A percentile compares a stretch with the other conserved stretches of the same genome.
Evolutionary conservation across 1,140 invertebrate species (phyloP).

Genomic region (Matsumurasca onukii): DNA sequence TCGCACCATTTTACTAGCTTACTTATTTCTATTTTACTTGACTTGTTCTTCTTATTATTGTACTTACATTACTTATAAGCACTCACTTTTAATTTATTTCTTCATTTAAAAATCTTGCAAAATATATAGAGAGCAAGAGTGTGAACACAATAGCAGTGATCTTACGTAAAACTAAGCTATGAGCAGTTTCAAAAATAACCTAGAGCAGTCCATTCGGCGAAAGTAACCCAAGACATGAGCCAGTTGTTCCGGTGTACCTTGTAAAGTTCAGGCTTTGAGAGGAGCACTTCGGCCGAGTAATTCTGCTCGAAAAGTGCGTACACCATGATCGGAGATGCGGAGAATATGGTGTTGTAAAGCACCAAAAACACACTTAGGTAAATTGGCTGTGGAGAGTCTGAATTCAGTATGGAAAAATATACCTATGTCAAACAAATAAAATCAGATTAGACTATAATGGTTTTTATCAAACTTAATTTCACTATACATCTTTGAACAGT

Average conservation of each 20-base stretch:
- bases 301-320: conserved; percentile 73
- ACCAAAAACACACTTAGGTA: conserved; percentile 60
- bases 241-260: conserved; percentile 62
- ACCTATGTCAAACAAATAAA: conserved; percentile 27
- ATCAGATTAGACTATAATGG: conserved; percentile 30
- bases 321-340: conserved; percentile 66
- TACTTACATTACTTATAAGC: too few species aligned
- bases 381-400: conserved; percentile 14
- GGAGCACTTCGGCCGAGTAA: conserved; percentile 57
- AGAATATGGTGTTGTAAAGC: conserved; percentile 73
- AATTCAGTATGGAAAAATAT: conserved; percentile 42
- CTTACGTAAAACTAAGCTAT: conserved; percentile 42
- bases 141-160: conserved; percentile 43
- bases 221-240: conserved; percentile 61
- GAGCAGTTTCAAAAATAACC: conserved; percentile 50
- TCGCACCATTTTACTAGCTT: too few species aligned
- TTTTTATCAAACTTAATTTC: neutral
- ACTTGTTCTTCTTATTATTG: too few species aligned
- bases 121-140: conserved; percentile 47
- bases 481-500: neutral
- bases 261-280: conserved; percentile 69
- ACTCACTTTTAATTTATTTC: neutral
- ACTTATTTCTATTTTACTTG: too few species aligned
- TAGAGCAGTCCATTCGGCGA: conserved; percentile 63
- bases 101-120: neutral